phyloP scores from a whole-genome alignment of 2,888 invertebrate genomes.

The Cloeon dipterum region DNA sequence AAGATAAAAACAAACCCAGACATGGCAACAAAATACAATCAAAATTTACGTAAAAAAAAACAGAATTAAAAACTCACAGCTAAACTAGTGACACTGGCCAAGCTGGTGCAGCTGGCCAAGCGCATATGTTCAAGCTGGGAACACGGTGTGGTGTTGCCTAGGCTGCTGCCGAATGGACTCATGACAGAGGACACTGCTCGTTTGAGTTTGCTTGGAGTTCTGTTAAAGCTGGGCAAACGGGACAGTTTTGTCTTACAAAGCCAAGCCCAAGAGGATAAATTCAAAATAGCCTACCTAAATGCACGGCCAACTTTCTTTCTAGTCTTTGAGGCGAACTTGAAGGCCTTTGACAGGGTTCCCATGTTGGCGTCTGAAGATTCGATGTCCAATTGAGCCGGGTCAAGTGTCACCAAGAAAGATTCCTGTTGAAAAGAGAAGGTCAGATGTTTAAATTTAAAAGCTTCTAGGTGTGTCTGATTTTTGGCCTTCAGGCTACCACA shows the following conservation, averaged over 20 bases:
- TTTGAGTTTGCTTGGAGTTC: constrained; percentile 82
- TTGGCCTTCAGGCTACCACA: no score
- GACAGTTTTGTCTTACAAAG: no score
- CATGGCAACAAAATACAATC: no score
- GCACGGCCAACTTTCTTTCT: constrained; percentile 78
- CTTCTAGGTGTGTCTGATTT: no score
- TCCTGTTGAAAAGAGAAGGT: constrained; percentile 38
- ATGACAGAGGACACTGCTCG: constrained; percentile 88
- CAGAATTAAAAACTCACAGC: background rate
- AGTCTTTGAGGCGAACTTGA: constrained; percentile 67
- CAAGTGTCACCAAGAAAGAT: constrained; percentile 51
- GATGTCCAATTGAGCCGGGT: constrained; percentile 64
- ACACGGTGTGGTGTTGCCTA: constrained; percentile 54
- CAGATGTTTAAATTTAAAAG: no score
- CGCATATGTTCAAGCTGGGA: constrained; percentile 69
- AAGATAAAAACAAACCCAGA: no score
- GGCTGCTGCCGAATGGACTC: constrained; percentile 65
- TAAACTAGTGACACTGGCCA: background rate
- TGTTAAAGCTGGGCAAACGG: no score
- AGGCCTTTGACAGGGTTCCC: constrained; percentile 74
- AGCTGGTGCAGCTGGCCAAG: constrained; percentile 60
- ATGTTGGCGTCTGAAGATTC: constrained; percentile 70
- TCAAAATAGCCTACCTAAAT: no score
- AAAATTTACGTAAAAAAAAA: no score
- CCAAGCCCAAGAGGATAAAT: no score